Conservation (phyloP, 1,140 invertebrate genomes). For the Drosophila auraria region DNA sequence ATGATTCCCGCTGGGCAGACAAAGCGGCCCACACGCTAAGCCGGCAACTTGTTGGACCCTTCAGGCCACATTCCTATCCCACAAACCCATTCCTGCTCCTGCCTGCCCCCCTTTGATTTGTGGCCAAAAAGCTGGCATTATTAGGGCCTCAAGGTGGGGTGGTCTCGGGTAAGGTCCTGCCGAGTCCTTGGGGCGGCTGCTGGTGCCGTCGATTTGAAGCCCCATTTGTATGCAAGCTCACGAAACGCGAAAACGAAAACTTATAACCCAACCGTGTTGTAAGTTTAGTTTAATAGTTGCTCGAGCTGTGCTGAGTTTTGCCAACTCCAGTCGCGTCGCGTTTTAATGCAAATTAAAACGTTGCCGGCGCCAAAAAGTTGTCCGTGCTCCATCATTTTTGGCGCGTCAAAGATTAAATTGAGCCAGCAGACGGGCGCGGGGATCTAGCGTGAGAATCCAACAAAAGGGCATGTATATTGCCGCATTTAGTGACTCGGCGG, state of each 20-base stretch:
- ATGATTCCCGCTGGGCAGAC: conserved; percentile 55
- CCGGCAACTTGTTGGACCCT: conserved; percentile 70
- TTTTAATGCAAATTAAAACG: conserved; percentile 81
- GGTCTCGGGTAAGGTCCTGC: not conserved
- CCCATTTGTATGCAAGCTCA: conserved; percentile 74
- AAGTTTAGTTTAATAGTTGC: conserved; percentile 81
- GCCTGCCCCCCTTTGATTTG: conserved; percentile 56
- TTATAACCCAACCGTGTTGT: conserved; percentile 61
- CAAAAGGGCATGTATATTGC: conserved; percentile 21
- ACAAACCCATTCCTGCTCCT: too few species aligned
- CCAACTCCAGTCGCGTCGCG: conserved; percentile 53
- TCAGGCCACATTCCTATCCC: conserved; percentile 5
- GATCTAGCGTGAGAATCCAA: not conserved
- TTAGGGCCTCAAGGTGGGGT: conserved; percentile 54
- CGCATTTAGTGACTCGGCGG: conserved; percentile 39
- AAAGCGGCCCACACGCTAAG: conserved; percentile 64
- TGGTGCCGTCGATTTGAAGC: conserved; percentile 18
- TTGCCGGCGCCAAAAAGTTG: conserved; percentile 68
- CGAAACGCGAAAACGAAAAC: conserved; percentile 59
- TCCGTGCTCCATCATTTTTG: conserved; percentile 52
- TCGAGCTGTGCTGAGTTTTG: conserved; percentile 35
- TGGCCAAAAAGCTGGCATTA: conserved; percentile 49
- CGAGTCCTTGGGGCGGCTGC: conserved; percentile 13
- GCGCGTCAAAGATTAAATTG: conserved; percentile 68
- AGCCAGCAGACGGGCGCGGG: conserved; percentile 22